phyloP scores from a whole-genome alignment of 2,797 vertebrate species.

The Malacoctenus gilli region DNA sequence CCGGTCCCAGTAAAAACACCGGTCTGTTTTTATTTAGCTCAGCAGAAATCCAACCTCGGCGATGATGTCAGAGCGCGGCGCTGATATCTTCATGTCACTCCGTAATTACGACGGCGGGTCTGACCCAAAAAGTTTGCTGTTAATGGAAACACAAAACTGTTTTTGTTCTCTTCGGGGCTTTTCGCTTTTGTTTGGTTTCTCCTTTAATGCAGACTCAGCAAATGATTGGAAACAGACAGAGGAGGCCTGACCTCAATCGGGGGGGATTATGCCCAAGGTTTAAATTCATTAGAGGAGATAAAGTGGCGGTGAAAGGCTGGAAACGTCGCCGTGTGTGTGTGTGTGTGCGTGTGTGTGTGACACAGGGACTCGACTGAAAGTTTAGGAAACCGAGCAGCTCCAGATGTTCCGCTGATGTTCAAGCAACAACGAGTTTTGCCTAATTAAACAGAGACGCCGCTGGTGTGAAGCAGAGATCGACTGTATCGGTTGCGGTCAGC shows the following conservation, averaged over 20 bases:
- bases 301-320: conserved; percentile 42
- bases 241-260: conserved; percentile 47
- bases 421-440: conserved; percentile 23
- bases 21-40: conserved; percentile 55
- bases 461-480: neutral
- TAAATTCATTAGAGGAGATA: conserved; percentile 56
- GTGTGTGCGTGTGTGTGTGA: no score
- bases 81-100: conserved; percentile 42
- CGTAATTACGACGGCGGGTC: conserved; percentile 66
- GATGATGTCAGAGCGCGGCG: conserved; percentile 48
- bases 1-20: conserved; percentile 44
- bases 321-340: conserved; percentile 43
- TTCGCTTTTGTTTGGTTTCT: conserved; percentile 21
- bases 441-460: conserved; percentile 14
- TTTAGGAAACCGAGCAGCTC: conserved; percentile 9
- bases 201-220: conserved; percentile 60
- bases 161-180: conserved; percentile 51
- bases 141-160: conserved; percentile 68
- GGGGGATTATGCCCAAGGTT: conserved; percentile 49
- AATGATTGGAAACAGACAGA: conserved; percentile 73
- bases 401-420: conserved; percentile 11
- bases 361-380: conserved; percentile 9
- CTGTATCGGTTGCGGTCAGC: conserved; percentile 7
- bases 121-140: conserved; percentile 50
- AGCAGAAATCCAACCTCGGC: conserved; percentile 57